Conservation (phyloP, 2,888 invertebrate genomes). For the Cactoblastis cactorum region DNA sequence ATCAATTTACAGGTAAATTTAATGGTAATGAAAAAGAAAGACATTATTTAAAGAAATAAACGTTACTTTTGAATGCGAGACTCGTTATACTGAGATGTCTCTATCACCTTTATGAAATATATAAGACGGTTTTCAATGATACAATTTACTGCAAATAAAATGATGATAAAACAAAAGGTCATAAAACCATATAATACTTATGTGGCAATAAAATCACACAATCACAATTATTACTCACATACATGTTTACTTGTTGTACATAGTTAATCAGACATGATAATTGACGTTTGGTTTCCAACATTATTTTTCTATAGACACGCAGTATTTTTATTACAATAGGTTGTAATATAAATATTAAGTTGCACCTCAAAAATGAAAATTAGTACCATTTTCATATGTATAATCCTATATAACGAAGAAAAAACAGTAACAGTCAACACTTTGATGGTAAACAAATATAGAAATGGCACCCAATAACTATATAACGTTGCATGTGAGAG, state of each 20-base stretch:
- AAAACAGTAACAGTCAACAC: too few species aligned
- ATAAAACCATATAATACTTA: neutral
- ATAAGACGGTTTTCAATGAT: neutral
- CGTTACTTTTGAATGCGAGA: neutral
- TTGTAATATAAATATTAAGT: too few species aligned
- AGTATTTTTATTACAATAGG: too few species aligned
- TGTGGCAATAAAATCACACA: neutral
- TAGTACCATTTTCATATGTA: too few species aligned
- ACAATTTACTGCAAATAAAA: neutral
- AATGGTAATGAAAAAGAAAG: too few species aligned
- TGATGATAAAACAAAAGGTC: neutral
- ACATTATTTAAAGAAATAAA: too few species aligned
- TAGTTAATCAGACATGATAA: too few species aligned
- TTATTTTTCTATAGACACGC: too few species aligned
- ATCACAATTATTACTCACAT: neutral
- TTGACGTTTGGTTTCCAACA: too few species aligned
- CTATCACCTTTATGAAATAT: neutral
- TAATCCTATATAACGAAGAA: too few species aligned
- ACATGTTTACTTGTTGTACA: neutral
- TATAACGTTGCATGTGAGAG: constrained; percentile 10
- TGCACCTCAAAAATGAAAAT: too few species aligned
- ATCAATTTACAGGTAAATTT: too few species aligned
- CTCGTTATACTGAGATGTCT: neutral
- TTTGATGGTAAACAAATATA: neutral
- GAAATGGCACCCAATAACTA: constrained; percentile 13